Evolutionary conservation across 2,797 vertebrate genomes (phyloP).

Genomic region (Notolabrus celidotus): DNA sequence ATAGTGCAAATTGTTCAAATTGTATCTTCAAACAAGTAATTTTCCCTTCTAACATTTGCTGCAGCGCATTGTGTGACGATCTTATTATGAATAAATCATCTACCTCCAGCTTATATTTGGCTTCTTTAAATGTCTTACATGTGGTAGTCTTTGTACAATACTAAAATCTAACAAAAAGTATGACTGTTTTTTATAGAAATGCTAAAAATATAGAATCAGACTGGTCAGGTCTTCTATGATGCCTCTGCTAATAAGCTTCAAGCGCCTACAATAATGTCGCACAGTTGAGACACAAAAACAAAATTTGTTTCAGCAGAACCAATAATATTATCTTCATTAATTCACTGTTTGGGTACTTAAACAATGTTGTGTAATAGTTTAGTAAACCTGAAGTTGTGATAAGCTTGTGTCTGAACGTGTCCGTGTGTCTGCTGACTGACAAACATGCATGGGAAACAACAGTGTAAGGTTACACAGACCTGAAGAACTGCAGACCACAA

Average conservation of each 20-base stretch:
- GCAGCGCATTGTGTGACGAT: neutral
- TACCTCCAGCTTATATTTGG: neutral
- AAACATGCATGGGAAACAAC: slow-evolving; percentile 28
- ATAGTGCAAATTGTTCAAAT: neutral
- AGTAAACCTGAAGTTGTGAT: too few relatives aligned
- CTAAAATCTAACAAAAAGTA: neutral
- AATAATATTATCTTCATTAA: too few relatives aligned
- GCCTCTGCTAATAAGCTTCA: neutral
- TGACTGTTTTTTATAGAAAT: neutral
- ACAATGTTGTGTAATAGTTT: neutral
- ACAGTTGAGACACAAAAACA: too few relatives aligned
- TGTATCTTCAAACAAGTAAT: slow-evolving; percentile 2
- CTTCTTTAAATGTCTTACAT: neutral
- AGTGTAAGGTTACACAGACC: slow-evolving; percentile 47
- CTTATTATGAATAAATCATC: neutral
- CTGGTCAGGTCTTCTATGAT: neutral
- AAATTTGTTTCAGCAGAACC: too few relatives aligned
- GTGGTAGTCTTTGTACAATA: neutral
- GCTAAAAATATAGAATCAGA: neutral
- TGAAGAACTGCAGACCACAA: slow-evolving; percentile 50
- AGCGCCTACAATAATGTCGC: neutral
- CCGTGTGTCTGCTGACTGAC: neutral
- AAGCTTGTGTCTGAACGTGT: neutral
- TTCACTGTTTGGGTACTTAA: neutral
- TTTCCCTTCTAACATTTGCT: neutral